Evolutionary conservation across 2,888 invertebrate genomes (phyloP), one percentile per base, ranked within the genome.

Genomic region (Tiliacea citrago): DNA sequence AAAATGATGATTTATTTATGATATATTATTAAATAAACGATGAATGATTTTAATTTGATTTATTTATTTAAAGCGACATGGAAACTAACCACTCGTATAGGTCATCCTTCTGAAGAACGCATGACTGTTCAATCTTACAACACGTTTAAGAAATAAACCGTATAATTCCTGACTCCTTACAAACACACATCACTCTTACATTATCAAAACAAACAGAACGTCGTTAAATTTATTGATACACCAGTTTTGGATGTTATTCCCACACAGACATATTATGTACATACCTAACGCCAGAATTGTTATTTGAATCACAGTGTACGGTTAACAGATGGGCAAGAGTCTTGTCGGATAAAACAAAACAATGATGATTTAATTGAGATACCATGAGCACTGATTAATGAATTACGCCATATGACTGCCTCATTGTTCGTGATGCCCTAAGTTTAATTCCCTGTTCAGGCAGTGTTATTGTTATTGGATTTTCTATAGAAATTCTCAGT

Each of bases 181-280:
- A 58, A 63, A 39, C 58, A 79, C 58, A 79, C 55, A 63, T 77
- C 76, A 77, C 58, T 77, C 74, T 12, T 21, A 18, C 29, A 7
- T 47, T 60, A 62, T 2, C 2, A 7, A 65, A 81, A 74, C 58
- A 77, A 77, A 81, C 58, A 58, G 18, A 29, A 47, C 39, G 75
- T 77, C 77, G 29, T 73, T 63, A n/a, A 63, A 57, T 77, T 77
- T 77, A 81, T 81, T 77, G 62, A 7, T 51, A n/a, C 62, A 81
- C 39, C 51, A 74, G 45, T 53, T 77, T 81, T 42, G 35, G 45
- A 29, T 74, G 77, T 58, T 65, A 21, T 81, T 74, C 81, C 58
- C 81, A 63, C 55, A 68, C 29, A 39, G 39, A 60, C 51, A 53
- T 0, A 49, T 8, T 0, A 49, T 8, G 42, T 49, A 80, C 24